Conservation (phyloP, 2,888 invertebrate genomes). For the Drosophila siamana region DNA sequence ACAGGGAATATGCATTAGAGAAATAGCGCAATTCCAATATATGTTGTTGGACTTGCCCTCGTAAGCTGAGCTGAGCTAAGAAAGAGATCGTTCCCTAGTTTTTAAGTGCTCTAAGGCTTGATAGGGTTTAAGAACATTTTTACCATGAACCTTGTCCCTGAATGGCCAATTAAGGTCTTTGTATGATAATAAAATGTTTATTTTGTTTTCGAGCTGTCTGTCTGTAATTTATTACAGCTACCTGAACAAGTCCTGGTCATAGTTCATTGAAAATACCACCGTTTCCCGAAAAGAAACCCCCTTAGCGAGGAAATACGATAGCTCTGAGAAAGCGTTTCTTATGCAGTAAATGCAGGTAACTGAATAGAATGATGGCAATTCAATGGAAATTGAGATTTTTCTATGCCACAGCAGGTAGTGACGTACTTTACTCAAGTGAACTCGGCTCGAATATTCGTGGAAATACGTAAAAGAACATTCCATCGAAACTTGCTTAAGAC, state of each 20-base stretch:
- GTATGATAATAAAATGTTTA: conserved; percentile 36
- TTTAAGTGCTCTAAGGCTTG: conserved; percentile 34
- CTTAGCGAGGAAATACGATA: conserved; percentile 16
- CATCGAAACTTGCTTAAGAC: conserved; percentile 20
- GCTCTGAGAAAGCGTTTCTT: conserved; percentile 25
- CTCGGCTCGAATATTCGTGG: conserved; percentile 45
- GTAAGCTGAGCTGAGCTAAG: background rate
- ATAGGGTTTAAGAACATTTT: conserved; percentile 42
- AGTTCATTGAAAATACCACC: background rate
- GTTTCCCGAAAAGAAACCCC: conserved; percentile 2
- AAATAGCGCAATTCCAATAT: background rate
- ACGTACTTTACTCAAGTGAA: background rate
- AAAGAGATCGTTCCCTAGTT: conserved; percentile 29
- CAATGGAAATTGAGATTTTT: conserved; percentile 59
- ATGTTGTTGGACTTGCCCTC: background rate
- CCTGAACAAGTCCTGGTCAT: background rate
- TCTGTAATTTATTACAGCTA: background rate
- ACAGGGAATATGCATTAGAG: conserved; percentile 21
- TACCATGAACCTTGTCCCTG: conserved; percentile 31
- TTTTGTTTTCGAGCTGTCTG: conserved; percentile 34
- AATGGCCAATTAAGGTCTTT: conserved; percentile 29
- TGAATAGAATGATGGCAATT: conserved; percentile 51
- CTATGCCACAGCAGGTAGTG: conserved; percentile 62
- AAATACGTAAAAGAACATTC: conserved; percentile 36
- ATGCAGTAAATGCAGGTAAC: conserved; percentile 6